phyloP scores from a whole-genome alignment of 2,888 invertebrate species.

The Agrilus mali region DNA sequence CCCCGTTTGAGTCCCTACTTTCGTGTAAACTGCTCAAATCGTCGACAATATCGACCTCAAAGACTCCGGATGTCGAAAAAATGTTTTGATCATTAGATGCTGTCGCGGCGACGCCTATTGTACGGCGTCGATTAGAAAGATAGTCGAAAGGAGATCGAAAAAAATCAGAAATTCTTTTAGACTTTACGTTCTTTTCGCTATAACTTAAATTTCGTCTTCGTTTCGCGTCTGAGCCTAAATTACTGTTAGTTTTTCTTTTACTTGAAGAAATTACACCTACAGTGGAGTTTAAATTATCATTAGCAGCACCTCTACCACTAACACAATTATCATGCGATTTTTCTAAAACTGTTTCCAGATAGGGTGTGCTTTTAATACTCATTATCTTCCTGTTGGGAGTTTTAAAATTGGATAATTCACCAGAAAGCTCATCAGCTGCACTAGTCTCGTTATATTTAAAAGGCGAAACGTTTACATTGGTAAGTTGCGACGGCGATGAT shows the following conservation, averaged over 20 bases:
- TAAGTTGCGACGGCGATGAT: no score
- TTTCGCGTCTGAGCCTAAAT: constrained; percentile 22
- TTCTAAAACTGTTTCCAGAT: constrained; percentile 25
- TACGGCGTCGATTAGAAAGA: constrained; percentile 29
- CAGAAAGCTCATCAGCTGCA: no score
- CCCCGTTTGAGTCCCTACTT: not conserved
- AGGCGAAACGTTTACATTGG: no score
- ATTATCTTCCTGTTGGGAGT: no score
- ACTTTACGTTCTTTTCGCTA: constrained; percentile 21
- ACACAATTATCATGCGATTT: constrained; percentile 21
- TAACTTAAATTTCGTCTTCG: constrained; percentile 27
- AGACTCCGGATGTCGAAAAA: constrained; percentile 28
- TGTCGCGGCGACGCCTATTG: constrained; percentile 24
- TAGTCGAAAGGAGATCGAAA: constrained; percentile 31
- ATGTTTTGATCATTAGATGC: constrained; percentile 27
- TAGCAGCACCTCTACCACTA: constrained; percentile 1
- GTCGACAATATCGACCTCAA: constrained; percentile 27
- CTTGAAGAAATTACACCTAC: constrained; percentile 6
- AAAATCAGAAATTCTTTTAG: constrained; percentile 25
- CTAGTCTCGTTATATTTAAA: no score
- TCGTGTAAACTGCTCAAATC: constrained; percentile 19
- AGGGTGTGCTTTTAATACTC: constrained; percentile 9
- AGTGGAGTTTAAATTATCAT: constrained; percentile 10
- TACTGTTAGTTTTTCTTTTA: constrained; percentile 20
- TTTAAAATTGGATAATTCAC: no score